Percentiles rank a stretch among this genome's conserved stretches.
phyloP scores from a whole-genome alignment of 2,797 vertebrate species.

The Psittacula derbiana region DNA sequence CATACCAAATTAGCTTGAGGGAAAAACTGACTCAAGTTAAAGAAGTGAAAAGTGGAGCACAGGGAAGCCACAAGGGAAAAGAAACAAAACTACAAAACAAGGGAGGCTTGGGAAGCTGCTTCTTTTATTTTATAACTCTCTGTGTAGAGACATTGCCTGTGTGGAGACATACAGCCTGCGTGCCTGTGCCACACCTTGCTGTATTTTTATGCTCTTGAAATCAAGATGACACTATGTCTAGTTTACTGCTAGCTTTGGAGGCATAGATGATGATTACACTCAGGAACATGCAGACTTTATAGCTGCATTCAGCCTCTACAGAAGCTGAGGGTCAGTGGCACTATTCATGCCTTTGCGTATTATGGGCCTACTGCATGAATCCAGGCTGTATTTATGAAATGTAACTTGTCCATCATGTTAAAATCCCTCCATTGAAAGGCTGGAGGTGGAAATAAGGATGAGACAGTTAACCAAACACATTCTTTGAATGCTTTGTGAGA shows the following conservation, averaged over 20 bases:
- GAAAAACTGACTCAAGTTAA: constrained; percentile 50
- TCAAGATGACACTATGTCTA: neutral
- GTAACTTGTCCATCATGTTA: neutral
- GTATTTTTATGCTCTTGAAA: neutral
- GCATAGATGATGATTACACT: neutral
- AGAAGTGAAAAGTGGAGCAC: constrained; percentile 61
- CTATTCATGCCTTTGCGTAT: neutral
- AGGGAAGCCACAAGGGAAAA: constrained; percentile 43
- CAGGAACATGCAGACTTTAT: neutral
- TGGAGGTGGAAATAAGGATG: neutral
- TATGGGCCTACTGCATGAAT: neutral
- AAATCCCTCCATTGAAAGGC: neutral
- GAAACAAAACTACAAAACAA: constrained; percentile 29
- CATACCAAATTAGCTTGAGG: constrained; percentile 50
- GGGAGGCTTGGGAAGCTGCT: neutral
- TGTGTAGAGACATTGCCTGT: neutral
- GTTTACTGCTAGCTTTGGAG: neutral
- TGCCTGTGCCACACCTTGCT: neutral
- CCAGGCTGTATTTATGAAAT: neutral
- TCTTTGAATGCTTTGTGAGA: neutral
- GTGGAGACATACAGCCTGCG: neutral
- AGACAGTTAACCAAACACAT: neutral
- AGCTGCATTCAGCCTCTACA: neutral
- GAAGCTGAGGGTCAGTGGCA: neutral
- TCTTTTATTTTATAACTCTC: neutral